A percentile compares a stretch with the other conserved stretches of the same genome.
Conservation (phyloP, 2,113 vertebrate species). For the Oxygymnocypris stewartii region DNA sequence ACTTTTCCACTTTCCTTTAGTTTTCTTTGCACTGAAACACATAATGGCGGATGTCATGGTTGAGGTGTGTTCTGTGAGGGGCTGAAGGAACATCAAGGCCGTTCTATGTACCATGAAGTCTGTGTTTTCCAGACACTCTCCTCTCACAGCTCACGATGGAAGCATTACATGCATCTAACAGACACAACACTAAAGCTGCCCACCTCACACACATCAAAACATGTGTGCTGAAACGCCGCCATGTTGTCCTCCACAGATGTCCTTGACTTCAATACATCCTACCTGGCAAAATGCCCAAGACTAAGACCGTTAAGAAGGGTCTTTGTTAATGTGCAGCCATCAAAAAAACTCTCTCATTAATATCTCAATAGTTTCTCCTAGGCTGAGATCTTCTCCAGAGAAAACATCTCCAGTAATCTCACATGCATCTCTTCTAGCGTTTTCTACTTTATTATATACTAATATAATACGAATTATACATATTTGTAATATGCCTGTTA, state of each 20-base stretch:
- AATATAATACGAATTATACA: not conserved
- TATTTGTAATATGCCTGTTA: too few relatives aligned
- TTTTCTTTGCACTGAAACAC: constrained; percentile 45
- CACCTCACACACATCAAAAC: constrained; percentile 55
- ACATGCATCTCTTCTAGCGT: not conserved
- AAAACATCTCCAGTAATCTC: not conserved
- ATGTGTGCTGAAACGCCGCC: constrained; percentile 71
- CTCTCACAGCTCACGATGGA: constrained; percentile 21
- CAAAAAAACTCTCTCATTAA: not conserved
- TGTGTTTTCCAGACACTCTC: constrained; percentile 44
- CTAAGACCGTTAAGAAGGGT: constrained; percentile 61
- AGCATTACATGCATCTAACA: constrained; percentile 38
- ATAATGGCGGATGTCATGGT: constrained; percentile 52
- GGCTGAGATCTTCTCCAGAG: not conserved
- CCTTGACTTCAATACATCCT: constrained; percentile 80
- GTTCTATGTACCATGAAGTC: constrained; percentile 49
- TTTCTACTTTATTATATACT: not conserved
- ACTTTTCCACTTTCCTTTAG: constrained; percentile 24
- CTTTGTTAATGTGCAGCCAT: constrained; percentile 29
- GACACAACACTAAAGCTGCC: constrained; percentile 20
- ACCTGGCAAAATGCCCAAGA: constrained; percentile 77
- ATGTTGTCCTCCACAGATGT: constrained; percentile 75
- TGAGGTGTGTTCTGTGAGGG: constrained; percentile 44
- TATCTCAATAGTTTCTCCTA: not conserved
- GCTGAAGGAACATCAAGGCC: constrained; percentile 53